Base-by-base conservation (phyloP, 2,797 vertebrate species). In the Anas flavirostris region DNA sequence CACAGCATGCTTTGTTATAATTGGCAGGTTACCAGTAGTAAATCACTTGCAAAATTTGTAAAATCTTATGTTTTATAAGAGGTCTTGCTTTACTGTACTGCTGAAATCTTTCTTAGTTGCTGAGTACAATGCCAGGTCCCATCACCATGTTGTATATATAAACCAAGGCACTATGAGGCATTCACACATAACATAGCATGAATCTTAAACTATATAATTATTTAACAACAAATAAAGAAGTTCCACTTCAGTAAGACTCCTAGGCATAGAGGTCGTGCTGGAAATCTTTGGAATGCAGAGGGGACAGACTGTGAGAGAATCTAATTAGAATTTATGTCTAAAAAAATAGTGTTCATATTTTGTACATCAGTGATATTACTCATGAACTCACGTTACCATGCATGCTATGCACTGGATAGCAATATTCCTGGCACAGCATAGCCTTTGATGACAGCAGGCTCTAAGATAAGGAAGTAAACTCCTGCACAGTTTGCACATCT, bases 381-480 rank as follows among this genome's bases (percentile, higher is more conserved):
- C 12, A 69, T 1, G 9, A 67, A 72, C 22, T 86, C 28, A n/a
- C 17, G 8, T 59, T 67, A 46, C 0, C 0, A 55, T 50, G 21
- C 18, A 28, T 21, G 11, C 23, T 46, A 9, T 60, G 70, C 25
- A 48, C 25, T 35, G 52, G 39, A 48, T 73, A 78, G 26, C 16
- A 79, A 21, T 74, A 76, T 50, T 79, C 52, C 46, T 86, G 44
- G 68, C 75, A 37, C 33, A 29, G 31, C 10, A 13, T 8, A 41
- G 31, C 5, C 41, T 72, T 53, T 60, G 86, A 68, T 86, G 88
- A 95, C 53, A 94, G 90, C 88, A 63, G 52, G 14, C 75, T 62
- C 37, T 5, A n/a, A 87, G 93, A 80, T 87, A 94, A 91, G 48
- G 41, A 82, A 77, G 16, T 7, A 78, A 95, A 87, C 9, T 86